Percentiles rank a stretch among this genome's conserved stretches.
Conservation (phyloP, 1,140 invertebrate species). For the Thaumatotibia leucotreta region DNA sequence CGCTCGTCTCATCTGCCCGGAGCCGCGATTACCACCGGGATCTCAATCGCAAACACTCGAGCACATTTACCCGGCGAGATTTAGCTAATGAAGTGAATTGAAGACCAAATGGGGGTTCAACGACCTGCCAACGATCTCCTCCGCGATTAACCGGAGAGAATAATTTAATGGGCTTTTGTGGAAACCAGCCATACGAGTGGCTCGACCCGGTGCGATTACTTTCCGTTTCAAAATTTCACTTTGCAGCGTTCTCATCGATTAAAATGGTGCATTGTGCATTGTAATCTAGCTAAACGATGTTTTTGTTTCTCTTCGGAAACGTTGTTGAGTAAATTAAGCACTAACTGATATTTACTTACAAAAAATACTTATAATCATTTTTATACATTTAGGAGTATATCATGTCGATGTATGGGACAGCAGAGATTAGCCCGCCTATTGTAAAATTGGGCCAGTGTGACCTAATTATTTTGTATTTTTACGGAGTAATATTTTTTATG, state of each 20-base stretch:
- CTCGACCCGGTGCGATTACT: neutral
- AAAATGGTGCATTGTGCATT: constrained; percentile 9
- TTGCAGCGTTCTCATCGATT: neutral
- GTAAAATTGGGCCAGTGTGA: no score
- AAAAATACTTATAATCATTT: no score
- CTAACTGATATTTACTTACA: no score
- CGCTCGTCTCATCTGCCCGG: constrained; percentile 4
- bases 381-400: no score
- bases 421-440: no score
- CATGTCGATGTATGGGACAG: no score
- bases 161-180: constrained; percentile 36
- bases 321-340: no score
- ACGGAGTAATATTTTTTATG: no score
- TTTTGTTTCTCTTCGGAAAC: neutral
- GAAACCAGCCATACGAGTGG: constrained; percentile 14
- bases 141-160: constrained; percentile 35
- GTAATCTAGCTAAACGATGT: neutral
- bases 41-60: constrained; percentile 10
- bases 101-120: constrained; percentile 38
- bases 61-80: constrained; percentile 24
- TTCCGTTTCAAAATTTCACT: constrained; percentile 2
- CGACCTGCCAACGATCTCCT: constrained; percentile 36
- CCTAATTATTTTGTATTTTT: no score
- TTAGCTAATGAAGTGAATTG: constrained; percentile 40
- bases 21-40: neutral